Conservation (phyloP, 2,113 vertebrate genomes). For the Thunnus thynnus region DNA sequence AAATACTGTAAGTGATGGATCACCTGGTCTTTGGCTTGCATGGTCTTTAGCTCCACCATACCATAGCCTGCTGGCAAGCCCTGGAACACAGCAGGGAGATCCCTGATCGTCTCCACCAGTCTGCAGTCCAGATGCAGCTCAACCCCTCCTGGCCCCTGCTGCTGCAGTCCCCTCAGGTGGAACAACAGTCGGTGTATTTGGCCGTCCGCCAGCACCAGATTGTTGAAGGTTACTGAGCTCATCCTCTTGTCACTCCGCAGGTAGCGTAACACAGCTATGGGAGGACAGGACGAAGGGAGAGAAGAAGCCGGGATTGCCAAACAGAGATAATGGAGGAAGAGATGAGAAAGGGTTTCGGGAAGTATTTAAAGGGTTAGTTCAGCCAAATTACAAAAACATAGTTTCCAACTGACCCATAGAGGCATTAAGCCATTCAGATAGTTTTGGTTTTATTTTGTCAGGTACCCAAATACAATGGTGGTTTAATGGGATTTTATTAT, state of each 20-base stretch:
- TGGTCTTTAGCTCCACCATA: slow-evolving; percentile 88
- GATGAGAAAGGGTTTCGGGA: background rate
- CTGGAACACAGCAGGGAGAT: slow-evolving; percentile 91
- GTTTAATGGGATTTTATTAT: too few species aligned
- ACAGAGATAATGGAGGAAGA: background rate
- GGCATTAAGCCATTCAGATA: too few species aligned
- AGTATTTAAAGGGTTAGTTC: slow-evolving; percentile 1
- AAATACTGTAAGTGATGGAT: slow-evolving; percentile 37
- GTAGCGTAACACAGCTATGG: slow-evolving; percentile 91
- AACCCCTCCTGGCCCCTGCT: slow-evolving; percentile 80
- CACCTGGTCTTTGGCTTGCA: slow-evolving; percentile 91
- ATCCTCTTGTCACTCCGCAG: slow-evolving; percentile 90
- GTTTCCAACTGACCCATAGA: too few species aligned
- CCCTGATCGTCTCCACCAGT: slow-evolving; percentile 89
- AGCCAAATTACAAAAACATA: background rate
- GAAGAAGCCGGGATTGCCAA: background rate
- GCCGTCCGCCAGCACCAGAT: slow-evolving; percentile 92
- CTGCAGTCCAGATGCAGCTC: slow-evolving; percentile 95
- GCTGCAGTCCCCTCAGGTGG: slow-evolving; percentile 90
- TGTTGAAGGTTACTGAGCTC: slow-evolving; percentile 93
- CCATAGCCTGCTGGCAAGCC: slow-evolving; percentile 82
- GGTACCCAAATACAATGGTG: too few species aligned
- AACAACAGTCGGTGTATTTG: slow-evolving; percentile 92
- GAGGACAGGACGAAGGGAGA: background rate
- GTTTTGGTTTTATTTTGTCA: too few species aligned